Evolutionary conservation across 2,797 vertebrate genomes (phyloP).

Genomic region (Carapus acus): DNA sequence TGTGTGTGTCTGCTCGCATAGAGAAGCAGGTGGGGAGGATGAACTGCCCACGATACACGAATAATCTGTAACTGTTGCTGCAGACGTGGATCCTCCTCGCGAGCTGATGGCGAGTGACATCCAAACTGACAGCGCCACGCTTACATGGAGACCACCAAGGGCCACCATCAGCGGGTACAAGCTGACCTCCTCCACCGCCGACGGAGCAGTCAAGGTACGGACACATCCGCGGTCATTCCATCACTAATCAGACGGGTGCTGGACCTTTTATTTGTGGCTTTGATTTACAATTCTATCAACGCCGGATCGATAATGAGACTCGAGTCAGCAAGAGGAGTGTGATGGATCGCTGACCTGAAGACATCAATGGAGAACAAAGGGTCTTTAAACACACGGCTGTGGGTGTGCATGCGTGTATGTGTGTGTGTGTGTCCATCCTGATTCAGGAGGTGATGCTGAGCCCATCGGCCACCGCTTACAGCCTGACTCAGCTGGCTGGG

Average conservation of each 20-base stretch:
- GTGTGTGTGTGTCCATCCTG: constrained; percentile 13
- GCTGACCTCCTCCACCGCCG: constrained; percentile 78
- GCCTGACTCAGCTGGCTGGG: constrained; percentile 74
- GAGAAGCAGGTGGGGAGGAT: too few relatives aligned
- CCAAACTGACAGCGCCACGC: constrained; percentile 78
- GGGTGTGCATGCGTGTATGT: constrained; percentile 1
- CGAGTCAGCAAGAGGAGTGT: too few relatives aligned
- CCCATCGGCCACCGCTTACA: constrained; percentile 80
- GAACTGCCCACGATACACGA: too few relatives aligned
- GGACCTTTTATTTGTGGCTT: too few relatives aligned
- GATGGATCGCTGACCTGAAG: too few relatives aligned
- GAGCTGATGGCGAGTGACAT: constrained; percentile 77
- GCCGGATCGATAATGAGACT: too few relatives aligned
- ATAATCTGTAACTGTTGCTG: constrained; percentile 6
- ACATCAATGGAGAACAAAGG: too few relatives aligned
- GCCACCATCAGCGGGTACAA: constrained; percentile 80
- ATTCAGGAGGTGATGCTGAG: constrained; percentile 81
- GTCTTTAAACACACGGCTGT: neutral
- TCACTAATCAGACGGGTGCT: too few relatives aligned
- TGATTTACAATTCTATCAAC: too few relatives aligned
- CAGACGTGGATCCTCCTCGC: constrained; percentile 84
- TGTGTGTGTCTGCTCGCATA: too few relatives aligned
- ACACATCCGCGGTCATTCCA: neutral
- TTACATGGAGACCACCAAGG: constrained; percentile 83
- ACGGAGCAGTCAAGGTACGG: constrained; percentile 78